Base-by-base conservation (phyloP, 2,113 vertebrate species). In the Mesitornis unicolor region DNA sequence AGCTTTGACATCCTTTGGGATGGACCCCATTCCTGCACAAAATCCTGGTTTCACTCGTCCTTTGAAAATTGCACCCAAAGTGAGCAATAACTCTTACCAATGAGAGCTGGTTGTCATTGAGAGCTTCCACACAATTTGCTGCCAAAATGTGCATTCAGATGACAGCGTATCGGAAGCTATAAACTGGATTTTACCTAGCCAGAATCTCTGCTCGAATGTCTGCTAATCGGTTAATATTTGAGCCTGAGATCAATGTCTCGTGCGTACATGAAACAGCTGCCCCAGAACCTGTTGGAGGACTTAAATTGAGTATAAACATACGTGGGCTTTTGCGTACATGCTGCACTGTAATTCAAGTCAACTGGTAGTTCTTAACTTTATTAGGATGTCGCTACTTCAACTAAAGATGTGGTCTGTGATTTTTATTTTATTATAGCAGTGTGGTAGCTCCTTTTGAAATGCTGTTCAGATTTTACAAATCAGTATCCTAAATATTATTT, bases 311-410 rank as follows among this genome's bases (percentile, higher is more conserved):
- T 75, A 78, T 64, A 87, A 91, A 64, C 93, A 76, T 74, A 35
- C 79, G 19, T 95, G 89, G 68, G 56, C 87, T 91, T 71, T 89
- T 95, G 86, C 31, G 60, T 92, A 60, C 91, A 79, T 13, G 69
- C 77, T 91, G 61, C 65, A 20, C 89, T 75, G 73, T 20, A 91
- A 78, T 95, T 95, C 19, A 64, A 79, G 89, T 71, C 3, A 21
- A 76, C 89, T 95, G 91, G 63, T 94, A 57, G 65, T 51, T 65
- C 63, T 69, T 96, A 96, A 96, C 94, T 95, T 92, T 78, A 73
- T 95, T 95, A 95, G 87, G 94, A 91, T 89, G 94, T 75, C 87
- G 89, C 94, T 95, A 82, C 89, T 94, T 89, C 77, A 95, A 53
- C 60, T 84, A 81, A 87, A 96, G 91, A 97, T 71, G 89, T 40